These are phyloP conservation scores for Lasioglossum pauxillum DNA, from an alignment of 2,888 invertebrate genomes.

Conservation along the genomic window DNA sequence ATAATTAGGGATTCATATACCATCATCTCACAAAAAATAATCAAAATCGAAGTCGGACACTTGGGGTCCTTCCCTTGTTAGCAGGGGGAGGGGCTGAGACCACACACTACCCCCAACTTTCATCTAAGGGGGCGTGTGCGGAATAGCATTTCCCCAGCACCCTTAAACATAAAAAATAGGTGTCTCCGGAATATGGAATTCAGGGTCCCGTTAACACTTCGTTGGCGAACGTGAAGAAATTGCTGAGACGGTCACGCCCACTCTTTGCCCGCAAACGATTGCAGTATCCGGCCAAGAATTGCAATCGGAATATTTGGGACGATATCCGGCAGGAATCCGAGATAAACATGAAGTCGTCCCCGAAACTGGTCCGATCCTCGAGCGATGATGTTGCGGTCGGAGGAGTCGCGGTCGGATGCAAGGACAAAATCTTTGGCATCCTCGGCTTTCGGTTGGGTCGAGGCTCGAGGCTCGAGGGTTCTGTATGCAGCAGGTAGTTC, in stretches of 20 bases:
- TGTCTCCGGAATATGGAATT: neutral
- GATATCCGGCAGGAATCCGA: conserved; percentile 24
- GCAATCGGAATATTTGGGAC: neutral
- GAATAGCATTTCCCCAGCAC: too few species aligned
- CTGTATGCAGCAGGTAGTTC: conserved; percentile 49
- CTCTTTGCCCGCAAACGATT: neutral
- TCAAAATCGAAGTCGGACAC: too few species aligned
- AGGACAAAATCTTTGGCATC: conserved; percentile 65
- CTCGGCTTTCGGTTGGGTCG: neutral
- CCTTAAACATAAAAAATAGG: too few species aligned
- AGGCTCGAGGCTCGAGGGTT: conserved; percentile 33
- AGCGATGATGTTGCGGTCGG: conserved; percentile 31
- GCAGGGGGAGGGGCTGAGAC: too few species aligned
- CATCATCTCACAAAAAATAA: too few species aligned
- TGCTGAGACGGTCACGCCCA: neutral
- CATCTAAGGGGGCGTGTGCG: too few species aligned
- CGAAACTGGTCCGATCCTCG: conserved; percentile 32
- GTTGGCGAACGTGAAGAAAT: neutral
- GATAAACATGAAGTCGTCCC: conserved; percentile 25
- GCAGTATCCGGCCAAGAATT: neutral
- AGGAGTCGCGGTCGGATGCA: conserved; percentile 32
- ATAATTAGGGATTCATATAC: too few species aligned
- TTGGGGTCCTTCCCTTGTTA: too few species aligned
- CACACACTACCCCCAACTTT: too few species aligned
- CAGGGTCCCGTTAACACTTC: neutral